phyloP scores from a whole-genome alignment of 1,140 invertebrate species.

The Latrodectus geometricus region DNA sequence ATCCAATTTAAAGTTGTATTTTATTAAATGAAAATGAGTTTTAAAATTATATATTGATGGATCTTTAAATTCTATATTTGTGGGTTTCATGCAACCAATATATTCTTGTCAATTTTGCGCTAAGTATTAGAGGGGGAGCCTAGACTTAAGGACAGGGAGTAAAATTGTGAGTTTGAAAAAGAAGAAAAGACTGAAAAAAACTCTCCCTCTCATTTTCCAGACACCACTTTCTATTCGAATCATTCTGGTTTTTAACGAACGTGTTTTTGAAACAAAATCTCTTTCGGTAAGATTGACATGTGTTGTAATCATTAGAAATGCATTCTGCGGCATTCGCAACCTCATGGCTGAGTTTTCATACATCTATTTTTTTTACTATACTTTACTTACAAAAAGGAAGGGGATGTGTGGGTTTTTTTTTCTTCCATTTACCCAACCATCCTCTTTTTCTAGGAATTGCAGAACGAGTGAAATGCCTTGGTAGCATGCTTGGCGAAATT shows the following conservation, averaged over 20 bases:
- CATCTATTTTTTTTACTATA: not conserved
- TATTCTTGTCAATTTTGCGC: too few relatives aligned
- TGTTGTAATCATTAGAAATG: slow-evolving; percentile 59
- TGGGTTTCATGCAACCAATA: too few relatives aligned
- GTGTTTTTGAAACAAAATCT: slow-evolving; percentile 55
- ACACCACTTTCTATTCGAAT: slow-evolving; percentile 2
- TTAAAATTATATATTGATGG: too few relatives aligned
- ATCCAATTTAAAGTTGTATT: too few relatives aligned
- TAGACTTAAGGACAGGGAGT: not conserved
- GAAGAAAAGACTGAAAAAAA: slow-evolving; percentile 31
- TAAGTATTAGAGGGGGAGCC: too few relatives aligned
- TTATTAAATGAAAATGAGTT: too few relatives aligned
- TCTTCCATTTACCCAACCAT: not conserved
- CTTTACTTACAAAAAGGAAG: slow-evolving; percentile 7
- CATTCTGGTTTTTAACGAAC: slow-evolving; percentile 46
- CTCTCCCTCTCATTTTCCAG: not conserved
- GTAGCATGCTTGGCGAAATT: slow-evolving; percentile 39
- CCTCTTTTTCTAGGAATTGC: slow-evolving; percentile 36
- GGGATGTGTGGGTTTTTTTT: slow-evolving; percentile 18
- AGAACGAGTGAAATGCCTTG: slow-evolving; percentile 31
- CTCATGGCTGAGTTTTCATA: not conserved
- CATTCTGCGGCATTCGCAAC: slow-evolving; percentile 30
- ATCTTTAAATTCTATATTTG: too few relatives aligned
- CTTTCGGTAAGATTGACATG: slow-evolving; percentile 40
- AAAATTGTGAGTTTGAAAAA: slow-evolving; percentile 17